Conservation (phyloP, 2,888 invertebrate genomes). For the Onthophagus sagittarius region DNA sequence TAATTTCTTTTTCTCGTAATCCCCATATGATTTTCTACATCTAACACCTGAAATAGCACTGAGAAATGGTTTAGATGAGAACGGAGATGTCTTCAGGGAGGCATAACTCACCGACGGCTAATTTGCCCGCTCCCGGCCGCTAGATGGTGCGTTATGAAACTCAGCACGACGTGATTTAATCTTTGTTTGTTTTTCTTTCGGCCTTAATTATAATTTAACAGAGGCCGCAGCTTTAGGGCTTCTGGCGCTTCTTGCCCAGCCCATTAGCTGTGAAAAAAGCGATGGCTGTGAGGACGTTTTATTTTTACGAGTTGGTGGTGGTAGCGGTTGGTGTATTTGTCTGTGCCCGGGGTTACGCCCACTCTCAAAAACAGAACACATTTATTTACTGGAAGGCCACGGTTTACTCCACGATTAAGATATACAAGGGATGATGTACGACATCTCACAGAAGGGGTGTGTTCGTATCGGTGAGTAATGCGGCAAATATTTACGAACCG, state of each 20-base stretch:
- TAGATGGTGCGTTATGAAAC: slow-evolving; percentile 6
- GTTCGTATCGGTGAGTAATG: not conserved
- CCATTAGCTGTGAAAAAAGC: too few relatives aligned
- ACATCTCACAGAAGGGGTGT: not conserved
- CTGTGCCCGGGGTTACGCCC: not conserved
- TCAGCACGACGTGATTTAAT: slow-evolving; percentile 4
- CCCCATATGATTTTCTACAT: not conserved
- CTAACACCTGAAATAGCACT: not conserved
- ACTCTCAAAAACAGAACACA: not conserved
- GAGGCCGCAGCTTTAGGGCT: not conserved
- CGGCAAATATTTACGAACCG: not conserved
- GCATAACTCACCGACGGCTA: not conserved
- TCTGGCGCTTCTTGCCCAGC: not conserved
- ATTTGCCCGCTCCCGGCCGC: not conserved
- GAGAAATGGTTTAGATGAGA: not conserved
- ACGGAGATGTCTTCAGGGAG: not conserved
- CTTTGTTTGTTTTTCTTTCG: slow-evolving; percentile 9
- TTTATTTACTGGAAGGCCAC: not conserved
- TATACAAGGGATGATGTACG: not conserved
- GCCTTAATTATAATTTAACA: slow-evolving; percentile 10
- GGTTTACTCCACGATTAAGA: not conserved
- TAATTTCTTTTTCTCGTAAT: not conserved
- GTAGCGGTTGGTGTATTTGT: not conserved
- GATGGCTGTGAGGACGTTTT: not conserved
- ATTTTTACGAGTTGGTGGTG: not conserved